These are phyloP conservation scores for Sardinella longiceps DNA, from an alignment of 2,797 vertebrate species.

Conservation along the genomic window DNA sequence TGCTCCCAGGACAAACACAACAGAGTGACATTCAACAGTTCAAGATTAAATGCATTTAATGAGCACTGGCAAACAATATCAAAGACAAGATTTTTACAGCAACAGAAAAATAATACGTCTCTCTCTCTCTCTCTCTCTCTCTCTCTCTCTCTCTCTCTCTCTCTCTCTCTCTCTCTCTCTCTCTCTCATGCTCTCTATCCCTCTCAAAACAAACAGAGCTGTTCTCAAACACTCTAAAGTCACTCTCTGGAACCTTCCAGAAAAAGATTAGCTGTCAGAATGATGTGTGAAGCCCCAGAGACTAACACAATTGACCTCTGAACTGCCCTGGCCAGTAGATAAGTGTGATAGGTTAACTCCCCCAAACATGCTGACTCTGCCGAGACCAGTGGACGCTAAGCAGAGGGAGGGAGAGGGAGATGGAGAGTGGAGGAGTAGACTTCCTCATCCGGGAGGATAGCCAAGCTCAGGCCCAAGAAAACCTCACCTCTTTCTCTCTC, in stretches of 20 bases:
- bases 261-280: slow-evolving; percentile 6
- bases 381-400: neutral
- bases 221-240: neutral
- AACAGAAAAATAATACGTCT: neutral
- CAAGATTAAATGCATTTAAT: neutral
- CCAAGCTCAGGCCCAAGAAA: slow-evolving; percentile 35
- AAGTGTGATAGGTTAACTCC: neutral
- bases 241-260: neutral
- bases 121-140: neutral
- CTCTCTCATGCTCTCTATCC: no score
- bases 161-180: no score
- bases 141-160: neutral
- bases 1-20: neutral
- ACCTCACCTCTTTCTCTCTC: neutral
- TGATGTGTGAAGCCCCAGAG: neutral
- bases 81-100: neutral
- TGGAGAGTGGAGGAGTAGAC: slow-evolving; percentile 29
- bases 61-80: neutral
- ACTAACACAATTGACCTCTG: neutral
- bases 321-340: neutral
- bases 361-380: neutral
- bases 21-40: neutral
- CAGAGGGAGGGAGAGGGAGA: slow-evolving; percentile 28
- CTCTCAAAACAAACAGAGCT: slow-evolving; percentile 1
- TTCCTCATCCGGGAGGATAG: slow-evolving; percentile 34